phyloP scores from a whole-genome alignment of 1,140 invertebrate genomes.

The Drosophila mauritiana region DNA sequence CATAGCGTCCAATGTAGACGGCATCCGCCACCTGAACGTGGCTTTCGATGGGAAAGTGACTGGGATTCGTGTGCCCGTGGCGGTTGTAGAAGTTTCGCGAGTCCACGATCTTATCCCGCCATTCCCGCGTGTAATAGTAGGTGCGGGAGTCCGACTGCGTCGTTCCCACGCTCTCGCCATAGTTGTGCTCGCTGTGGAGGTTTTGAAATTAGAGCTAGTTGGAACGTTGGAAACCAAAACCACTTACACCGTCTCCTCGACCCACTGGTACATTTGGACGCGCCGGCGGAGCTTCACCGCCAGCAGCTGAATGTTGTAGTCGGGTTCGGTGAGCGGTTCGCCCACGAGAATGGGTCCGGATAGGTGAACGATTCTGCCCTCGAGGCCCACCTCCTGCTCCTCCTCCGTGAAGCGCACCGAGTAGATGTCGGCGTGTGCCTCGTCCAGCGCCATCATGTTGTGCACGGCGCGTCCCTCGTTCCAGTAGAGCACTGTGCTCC shows the following conservation, averaged over 20 bases:
- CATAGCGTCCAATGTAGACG: conserved; percentile 86
- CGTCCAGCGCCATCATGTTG: conserved; percentile 89
- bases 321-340: conserved; percentile 92
- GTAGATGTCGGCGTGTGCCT: conserved; percentile 88
- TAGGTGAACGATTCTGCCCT: conserved; percentile 91
- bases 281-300: conserved; percentile 90
- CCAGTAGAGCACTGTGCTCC: conserved; percentile 89
- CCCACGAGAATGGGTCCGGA: conserved; percentile 89
- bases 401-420: conserved; percentile 86
- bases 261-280: conserved; percentile 97
- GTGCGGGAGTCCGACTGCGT: conserved; percentile 85
- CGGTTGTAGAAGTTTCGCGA: conserved; percentile 90
- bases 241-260: conserved; percentile 88
- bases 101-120: conserved; percentile 92
- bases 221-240: background rate
- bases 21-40: conserved; percentile 87
- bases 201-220: background rate
- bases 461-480: conserved; percentile 91
- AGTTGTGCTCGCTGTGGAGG: conserved; percentile 71
- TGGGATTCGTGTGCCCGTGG: conserved; percentile 92
- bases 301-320: conserved; percentile 91
- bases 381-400: conserved; percentile 87
- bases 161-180: conserved; percentile 70
- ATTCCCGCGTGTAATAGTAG: conserved; percentile 92
- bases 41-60: conserved; percentile 88